Base-by-base conservation (phyloP, 53 echinoderm and acorn worm genomes). In the Zoroaster sp. region DNA sequence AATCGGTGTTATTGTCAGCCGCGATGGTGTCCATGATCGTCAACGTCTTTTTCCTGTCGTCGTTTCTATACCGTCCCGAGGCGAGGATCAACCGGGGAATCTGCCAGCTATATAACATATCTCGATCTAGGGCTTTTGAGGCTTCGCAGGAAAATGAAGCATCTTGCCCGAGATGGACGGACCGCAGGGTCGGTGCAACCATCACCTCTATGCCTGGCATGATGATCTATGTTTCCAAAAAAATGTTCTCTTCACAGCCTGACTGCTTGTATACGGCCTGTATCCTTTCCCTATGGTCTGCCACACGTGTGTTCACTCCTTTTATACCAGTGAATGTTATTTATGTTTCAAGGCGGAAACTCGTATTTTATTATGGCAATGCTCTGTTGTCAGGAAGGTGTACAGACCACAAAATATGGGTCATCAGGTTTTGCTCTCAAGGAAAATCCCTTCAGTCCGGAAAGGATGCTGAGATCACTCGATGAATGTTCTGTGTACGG, bases 1-100 rank as follows among this genome's bases (percentile, higher is more conserved):
- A 34, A 4, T 85, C 85, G 85, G 85, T 85, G 85, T 85, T 46
- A 70, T 85, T 85, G 21, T 85, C 85, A n/a, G 71, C 52, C 33
- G 28, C 49, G 7, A n/a, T 4, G 21, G 85, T 85, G 35, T 85
- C 51, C 70, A 85, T 0, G 35, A 85, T 71, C 49, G 18, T 70
- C 51, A 85, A 47, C 31, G 13, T 46, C 10, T 45, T 49, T 14
- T 47, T 46, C 20, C 14, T 13, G 35, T 70, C 35, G 32, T 59
- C 63, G 63, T 59, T 11, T 28, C 63, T n/a, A n/a, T 59, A 21
- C 49, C 85, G 3, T n/a, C 70, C 72, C 1, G 47, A 52, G 39
- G 35, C 51, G 35, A 52, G 47, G 31, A 85, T 34, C 33, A 3
- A n/a, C 17, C 11, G 1, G 8, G 69, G 85, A 18, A 85, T 35